A percentile compares a stretch with the other conserved stretches of the same genome.
These are phyloP conservation scores for Caenorhabditis becei DNA, from an alignment of 2,888 invertebrate genomes.

Conservation along the genomic window DNA sequence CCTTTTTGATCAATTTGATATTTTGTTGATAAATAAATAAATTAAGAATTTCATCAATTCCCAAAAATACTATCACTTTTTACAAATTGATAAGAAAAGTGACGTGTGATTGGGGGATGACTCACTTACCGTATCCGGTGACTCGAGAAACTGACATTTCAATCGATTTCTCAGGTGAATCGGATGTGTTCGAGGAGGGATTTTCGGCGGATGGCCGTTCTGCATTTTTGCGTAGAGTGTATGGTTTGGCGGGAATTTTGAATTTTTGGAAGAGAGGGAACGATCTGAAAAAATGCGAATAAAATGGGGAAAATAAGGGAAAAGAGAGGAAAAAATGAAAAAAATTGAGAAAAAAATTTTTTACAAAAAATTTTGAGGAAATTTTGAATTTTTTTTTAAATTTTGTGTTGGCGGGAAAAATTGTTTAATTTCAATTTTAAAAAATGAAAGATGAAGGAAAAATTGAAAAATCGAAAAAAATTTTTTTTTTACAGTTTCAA, in stretches of 20 bases:
- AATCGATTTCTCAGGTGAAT: conserved; percentile 57
- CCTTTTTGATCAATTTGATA: not conserved
- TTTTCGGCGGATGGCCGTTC: conserved; percentile 43
- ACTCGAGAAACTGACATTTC: conserved; percentile 28
- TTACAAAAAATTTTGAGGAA: not conserved
- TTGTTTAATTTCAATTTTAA: too few species aligned
- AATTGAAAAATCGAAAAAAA: too few species aligned
- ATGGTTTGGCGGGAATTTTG: not conserved
- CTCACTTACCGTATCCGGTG: conserved; percentile 28
- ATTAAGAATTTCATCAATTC: not conserved
- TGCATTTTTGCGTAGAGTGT: conserved; percentile 23
- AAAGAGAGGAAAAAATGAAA: not conserved
- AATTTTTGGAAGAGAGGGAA: not conserved
- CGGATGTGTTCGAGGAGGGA: conserved; percentile 62
- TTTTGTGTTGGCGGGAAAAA: too few species aligned
- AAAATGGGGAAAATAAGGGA: not conserved
- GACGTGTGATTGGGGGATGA: conserved; percentile 20
- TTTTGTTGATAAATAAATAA: conserved; percentile 14
- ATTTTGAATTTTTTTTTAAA: too few species aligned
- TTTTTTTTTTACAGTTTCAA: too few species aligned
- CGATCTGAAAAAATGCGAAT: not conserved
- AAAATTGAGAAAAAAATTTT: not conserved
- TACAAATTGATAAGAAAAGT: conserved; percentile 4
- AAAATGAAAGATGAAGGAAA: too few species aligned
- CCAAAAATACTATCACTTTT: not conserved